Conservation (phyloP, 2,797 vertebrate species). For the Gymnothorax reevesii region DNA sequence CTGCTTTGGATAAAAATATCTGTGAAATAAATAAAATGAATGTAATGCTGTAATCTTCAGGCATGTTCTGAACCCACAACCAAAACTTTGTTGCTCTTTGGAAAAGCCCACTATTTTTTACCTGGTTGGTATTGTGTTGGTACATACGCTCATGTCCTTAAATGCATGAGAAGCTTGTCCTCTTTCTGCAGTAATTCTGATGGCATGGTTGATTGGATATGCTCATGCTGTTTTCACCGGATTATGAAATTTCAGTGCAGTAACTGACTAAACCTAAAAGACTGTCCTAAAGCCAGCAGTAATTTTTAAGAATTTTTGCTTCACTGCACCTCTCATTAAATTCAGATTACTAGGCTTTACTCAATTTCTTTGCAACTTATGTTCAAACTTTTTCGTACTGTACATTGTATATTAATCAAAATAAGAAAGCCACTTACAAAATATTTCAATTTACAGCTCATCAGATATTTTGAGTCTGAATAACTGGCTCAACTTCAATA, state of each 20-base stretch:
- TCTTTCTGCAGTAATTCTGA: background rate
- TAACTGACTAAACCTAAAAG: background rate
- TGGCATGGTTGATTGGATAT: background rate
- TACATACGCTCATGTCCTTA: background rate
- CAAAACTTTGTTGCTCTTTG: too few relatives aligned
- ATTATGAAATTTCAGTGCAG: background rate
- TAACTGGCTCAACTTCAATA: conserved; percentile 25
- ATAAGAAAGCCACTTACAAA: background rate
- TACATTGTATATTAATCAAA: background rate
- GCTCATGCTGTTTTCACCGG: background rate
- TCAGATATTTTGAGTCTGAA: conserved; percentile 13
- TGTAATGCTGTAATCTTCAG: too few relatives aligned
- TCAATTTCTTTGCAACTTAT: background rate
- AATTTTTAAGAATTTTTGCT: background rate
- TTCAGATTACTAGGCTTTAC: background rate
- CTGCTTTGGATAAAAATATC: too few relatives aligned
- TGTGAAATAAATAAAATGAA: too few relatives aligned
- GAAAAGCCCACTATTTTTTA: too few relatives aligned
- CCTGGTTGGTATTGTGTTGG: background rate
- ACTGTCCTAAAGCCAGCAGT: background rate
- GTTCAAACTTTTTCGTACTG: background rate
- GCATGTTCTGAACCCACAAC: too few relatives aligned
- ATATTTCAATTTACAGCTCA: background rate
- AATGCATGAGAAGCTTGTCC: background rate
- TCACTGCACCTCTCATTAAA: background rate